These are phyloP conservation scores for Amblyopsis hoosieri DNA, from an alignment of 2,797 vertebrate species.

Conservation along the genomic window DNA sequence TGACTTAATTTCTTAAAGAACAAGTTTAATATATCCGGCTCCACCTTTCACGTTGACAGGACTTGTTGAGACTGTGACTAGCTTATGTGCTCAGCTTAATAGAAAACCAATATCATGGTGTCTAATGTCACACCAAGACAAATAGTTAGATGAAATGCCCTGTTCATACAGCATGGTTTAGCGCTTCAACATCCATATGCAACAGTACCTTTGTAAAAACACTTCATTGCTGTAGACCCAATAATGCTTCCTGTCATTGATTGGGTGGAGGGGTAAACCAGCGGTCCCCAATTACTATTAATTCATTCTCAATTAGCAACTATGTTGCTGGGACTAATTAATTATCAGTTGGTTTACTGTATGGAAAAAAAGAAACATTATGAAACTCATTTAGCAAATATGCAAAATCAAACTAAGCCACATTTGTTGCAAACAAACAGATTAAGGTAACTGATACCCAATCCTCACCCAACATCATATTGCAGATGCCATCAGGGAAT, in stretches of 20 bases:
- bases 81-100: conserved; percentile 26
- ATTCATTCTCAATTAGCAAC: too few relatives aligned
- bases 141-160: conserved; percentile 6
- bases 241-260: too few relatives aligned
- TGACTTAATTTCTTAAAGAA: conserved; percentile 26
- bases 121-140: conserved; percentile 17
- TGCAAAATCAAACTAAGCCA: not conserved
- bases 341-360: too few relatives aligned
- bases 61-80: conserved; percentile 34
- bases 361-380: too few relatives aligned
- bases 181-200: not conserved
- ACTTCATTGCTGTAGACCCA: too few relatives aligned
- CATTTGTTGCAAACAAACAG: too few relatives aligned
- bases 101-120: conserved; percentile 37
- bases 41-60: conserved; percentile 34
- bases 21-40: conserved; percentile 46
- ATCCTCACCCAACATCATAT: not conserved
- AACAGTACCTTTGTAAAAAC: not conserved
- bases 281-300: too few relatives aligned
- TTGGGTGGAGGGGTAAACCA: too few relatives aligned
- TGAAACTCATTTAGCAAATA: not conserved
- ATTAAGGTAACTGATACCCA: not conserved
- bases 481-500: not conserved
- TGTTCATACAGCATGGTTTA: not conserved
- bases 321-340: too few relatives aligned